Percentiles rank a stretch among this genome's conserved stretches.
Conservation (phyloP, 1,140 invertebrate genomes). For the Drosophila sechellia region DNA sequence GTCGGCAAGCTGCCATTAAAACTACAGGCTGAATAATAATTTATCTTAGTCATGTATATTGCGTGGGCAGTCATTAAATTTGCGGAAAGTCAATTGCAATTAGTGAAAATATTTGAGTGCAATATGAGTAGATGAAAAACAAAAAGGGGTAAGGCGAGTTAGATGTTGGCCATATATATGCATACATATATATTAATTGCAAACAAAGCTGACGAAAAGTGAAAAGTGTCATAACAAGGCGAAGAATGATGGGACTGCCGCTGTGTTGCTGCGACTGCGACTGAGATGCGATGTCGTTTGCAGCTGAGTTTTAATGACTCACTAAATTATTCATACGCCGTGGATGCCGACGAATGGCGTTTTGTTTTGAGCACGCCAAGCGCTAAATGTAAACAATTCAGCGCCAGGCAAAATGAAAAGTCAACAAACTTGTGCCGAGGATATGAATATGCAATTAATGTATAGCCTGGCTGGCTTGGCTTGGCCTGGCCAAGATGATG, state of each 20-base stretch:
- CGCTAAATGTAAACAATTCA: constrained; percentile 82
- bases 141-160: constrained; percentile 6
- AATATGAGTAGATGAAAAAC: neutral
- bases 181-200: constrained; percentile 28
- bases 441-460: constrained; percentile 80
- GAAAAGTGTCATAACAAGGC: constrained; percentile 79
- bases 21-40: neutral
- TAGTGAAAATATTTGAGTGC: constrained; percentile 46
- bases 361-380: constrained; percentile 79
- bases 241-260: constrained; percentile 11
- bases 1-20: neutral
- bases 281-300: constrained; percentile 41
- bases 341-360: constrained; percentile 75
- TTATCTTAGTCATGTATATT: neutral
- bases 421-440: constrained; percentile 75
- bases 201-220: constrained; percentile 56
- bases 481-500: constrained; percentile 63
- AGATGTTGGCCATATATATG: constrained; percentile 30
- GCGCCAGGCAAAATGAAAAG: constrained; percentile 82
- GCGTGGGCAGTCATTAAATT: neutral
- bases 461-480: neutral
- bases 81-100: constrained; percentile 22
- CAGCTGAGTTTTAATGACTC: constrained; percentile 75
- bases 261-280: constrained; percentile 16
- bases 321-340: constrained; percentile 83